Base-by-base conservation (phyloP, 2,888 invertebrate genomes). In the Athalia cordata region DNA sequence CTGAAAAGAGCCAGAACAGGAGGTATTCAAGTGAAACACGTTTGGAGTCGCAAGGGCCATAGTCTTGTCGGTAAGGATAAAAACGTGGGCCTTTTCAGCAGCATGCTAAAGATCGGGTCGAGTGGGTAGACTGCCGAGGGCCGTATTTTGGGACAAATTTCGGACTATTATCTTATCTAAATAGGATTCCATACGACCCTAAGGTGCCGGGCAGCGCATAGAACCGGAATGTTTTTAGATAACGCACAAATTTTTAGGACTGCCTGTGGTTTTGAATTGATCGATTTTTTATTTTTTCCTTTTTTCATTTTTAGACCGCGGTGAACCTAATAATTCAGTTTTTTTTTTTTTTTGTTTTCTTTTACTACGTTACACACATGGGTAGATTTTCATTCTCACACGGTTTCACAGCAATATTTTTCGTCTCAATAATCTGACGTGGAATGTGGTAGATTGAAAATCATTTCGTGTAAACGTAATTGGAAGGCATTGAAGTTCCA, bases 111-210 rank as follows among this genome's bases (percentile, higher is more conserved):
- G 72, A 72, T 72, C 9, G 59, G 47, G 9, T n/a, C 47, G 47
- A 45, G 8, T 47, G 72, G 59, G 11, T 55, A n/a, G 55, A n/a
- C n/a, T 4, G n/a, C 55, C 55, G n/a, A n/a, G n/a, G 55, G 59
- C 75, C 75, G 50, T 72, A 72, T 61, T 72, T 59, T 45, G 72
- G 50, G 66, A 80, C 81, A 81, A 83, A 82, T 85, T 80, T 82
- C 55, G 79, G 79, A 80, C 84, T 86, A 29, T 29, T 29, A 86
- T 86, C 85, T 87, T 87, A 87, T 87, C 87, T 83, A 74, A 77
- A 76, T 80, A 76, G 79, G 81, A 82, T 81, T 82, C 77, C 79
- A 78, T 72, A 78, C 70, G 82, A 83, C 81, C 78, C 80, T 65
- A 61, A 81, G 78, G 82, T 82, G 81, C 81, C 81, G 79, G 81